Base-by-base conservation (phyloP, 1,140 invertebrate genomes). In the Drosophila subpulchrella region DNA sequence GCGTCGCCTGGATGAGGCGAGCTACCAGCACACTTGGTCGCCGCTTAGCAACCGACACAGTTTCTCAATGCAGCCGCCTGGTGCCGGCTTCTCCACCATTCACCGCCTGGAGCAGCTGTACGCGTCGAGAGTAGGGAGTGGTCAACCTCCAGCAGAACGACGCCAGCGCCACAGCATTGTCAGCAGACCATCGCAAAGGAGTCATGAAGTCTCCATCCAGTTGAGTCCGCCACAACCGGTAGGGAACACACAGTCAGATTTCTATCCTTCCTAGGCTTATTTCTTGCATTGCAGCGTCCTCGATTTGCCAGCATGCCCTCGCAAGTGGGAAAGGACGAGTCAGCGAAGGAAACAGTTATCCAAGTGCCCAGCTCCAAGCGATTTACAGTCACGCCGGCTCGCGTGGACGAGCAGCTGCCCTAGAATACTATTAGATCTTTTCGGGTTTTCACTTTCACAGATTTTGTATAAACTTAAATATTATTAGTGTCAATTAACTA, bases 21-120 rank as follows among this genome's bases (percentile, higher is more conserved):
- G 51, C 0, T 91, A 92, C 60, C 91, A 90, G 56, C 71, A 92
- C 44, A 92, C 91, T 4, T 92, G 91, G 91, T 92, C 91, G 24
- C 91, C 91, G 3, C 48, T 84, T 2, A 82, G 75, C 59, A 55
- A 70, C 36, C 63, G 83, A 0, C 83, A 91, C 34, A 78, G 72
- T 24, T 89, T 86, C 24, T 70, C 71, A 11, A 61, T 63, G 5
- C 67, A 78, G 38, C 48, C 51, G 17, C 46, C 48, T 5, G 72
- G 60, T 0, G 47, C 60, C 2, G 61, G 46, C 0, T 76, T 82
- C 10, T 63, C 70, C 10, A 90, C 90, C 10, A 90, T 91, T 4
- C 83, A 91, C 44, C 80, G 81, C 0, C 63, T 91, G 34, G 90
- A 91, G 30, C 75, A 90, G 51, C 41, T 91, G 41, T 91, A 88